Base-by-base conservation (phyloP, 2,113 vertebrate genomes). In the Ranitomeya imitator region DNA sequence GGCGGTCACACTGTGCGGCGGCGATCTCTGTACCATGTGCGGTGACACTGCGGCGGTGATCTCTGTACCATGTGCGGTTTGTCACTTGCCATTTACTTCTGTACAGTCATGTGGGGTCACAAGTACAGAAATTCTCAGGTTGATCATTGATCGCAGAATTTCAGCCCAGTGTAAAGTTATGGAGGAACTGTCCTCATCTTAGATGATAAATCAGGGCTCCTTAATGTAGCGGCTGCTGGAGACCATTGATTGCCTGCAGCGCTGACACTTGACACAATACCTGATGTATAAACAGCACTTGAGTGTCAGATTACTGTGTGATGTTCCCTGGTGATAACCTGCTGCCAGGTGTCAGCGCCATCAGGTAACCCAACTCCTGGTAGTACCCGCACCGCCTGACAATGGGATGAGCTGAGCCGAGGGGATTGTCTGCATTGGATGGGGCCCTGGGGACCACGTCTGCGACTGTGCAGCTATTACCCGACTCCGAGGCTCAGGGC, bases 221-320 rank as follows among this genome's bases (percentile, higher is more conserved):
- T 74, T 14, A 74, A 2, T 15, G 31, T 45, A 18, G 31, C 74
- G 14, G 63, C 7, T 65, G 19, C 7, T 65, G 63, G 45, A 67
- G 65, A 67, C 8, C 4, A 67, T 45, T 45, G 9, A 45, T 67
- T n/a, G 21, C 57, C 52, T 60, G 12, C 57, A 61, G 57, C 45
- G 0, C 31, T 65, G 80, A 51, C 80, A 80, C 78, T 60, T 80
- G 54, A 31, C 77, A 82, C 78, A 80, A 60, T 59, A 7, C 16
- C 31, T 83, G 60, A 51, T 65, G 61, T 83, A 18, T 81, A 81
- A 81, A 18, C 80, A 52, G 80, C 31, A 79, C 18, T 54, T 79
- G 15, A n/a, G 80, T 82, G 80, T 82, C 80, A 45, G 26, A n/a
- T 82, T 82, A 61, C 80, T 6, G 31, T 51, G 60, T 23, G 55